These are phyloP conservation scores for Brienomyrus brachyistius DNA, from an alignment of 2,113 vertebrate genomes.

Conservation along the genomic window DNA sequence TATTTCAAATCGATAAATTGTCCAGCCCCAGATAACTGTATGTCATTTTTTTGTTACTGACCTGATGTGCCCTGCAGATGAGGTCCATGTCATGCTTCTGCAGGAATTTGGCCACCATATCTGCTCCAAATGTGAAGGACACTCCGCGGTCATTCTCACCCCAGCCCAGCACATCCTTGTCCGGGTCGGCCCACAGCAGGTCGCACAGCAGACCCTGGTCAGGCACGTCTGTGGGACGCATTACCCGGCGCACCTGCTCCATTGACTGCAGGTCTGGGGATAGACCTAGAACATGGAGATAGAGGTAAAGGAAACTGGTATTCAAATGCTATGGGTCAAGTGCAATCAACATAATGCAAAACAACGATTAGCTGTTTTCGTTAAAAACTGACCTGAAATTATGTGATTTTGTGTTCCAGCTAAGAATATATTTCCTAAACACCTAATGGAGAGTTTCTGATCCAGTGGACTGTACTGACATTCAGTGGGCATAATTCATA, in stretches of 20 bases:
- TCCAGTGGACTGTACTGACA: neutral
- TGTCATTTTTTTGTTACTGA: constrained; percentile 35
- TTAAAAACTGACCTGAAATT: neutral
- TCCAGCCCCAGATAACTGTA: neutral
- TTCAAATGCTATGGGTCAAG: neutral
- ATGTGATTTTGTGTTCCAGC: neutral
- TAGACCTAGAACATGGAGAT: constrained; percentile 58
- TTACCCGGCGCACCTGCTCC: constrained; percentile 92
- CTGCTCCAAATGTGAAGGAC: constrained; percentile 91
- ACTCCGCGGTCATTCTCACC: constrained; percentile 91
- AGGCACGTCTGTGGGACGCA: constrained; percentile 91
- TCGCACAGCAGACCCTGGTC: constrained; percentile 94
- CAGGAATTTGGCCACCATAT: constrained; percentile 92
- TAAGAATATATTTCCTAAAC: neutral
- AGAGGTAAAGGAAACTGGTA: neutral
- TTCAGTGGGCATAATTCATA: neutral
- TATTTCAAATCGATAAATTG: neutral
- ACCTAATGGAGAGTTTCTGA: neutral
- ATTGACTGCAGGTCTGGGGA: constrained; percentile 94
- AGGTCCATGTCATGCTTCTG: constrained; percentile 96
- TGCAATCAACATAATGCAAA: neutral
- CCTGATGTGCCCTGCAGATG: constrained; percentile 95
- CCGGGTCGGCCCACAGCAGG: constrained; percentile 89
- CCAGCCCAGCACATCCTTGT: constrained; percentile 95
- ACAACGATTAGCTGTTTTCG: neutral